A percentile compares a stretch with the other conserved stretches of the same genome.
Evolutionary conservation across 2,888 invertebrate species (phyloP).

Genomic region (Torymus texanus): DNA sequence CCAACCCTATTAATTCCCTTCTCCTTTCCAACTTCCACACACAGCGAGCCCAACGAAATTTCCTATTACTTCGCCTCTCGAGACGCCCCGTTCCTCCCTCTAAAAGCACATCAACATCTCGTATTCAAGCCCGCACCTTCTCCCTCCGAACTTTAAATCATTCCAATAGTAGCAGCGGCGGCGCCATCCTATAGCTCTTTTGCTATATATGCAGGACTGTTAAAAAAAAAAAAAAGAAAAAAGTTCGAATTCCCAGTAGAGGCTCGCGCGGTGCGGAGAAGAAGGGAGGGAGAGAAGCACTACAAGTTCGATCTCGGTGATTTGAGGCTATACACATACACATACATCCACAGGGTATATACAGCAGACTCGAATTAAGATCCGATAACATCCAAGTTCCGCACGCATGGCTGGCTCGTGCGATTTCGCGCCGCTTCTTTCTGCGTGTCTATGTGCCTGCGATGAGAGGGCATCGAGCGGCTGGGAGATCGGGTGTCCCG

Average conservation of each 20-base stretch:
- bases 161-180: conserved; percentile 4
- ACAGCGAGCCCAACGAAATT: too few species aligned
- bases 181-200: background rate
- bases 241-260: conserved; percentile 45
- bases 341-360: too few species aligned
- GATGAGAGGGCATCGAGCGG: conserved; percentile 3
- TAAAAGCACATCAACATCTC: too few species aligned
- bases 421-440: conserved; percentile 35
- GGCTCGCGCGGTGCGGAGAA: background rate
- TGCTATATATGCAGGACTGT: background rate
- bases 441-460: background rate
- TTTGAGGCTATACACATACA: conserved; percentile 36
- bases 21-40: too few species aligned
- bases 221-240: conserved; percentile 38
- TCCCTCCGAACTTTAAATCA: conserved; percentile 24
- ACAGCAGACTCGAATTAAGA: conserved; percentile 53
- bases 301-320: conserved; percentile 48
- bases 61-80: too few species aligned
- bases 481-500: conserved; percentile 34
- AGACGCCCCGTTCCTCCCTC: background rate
- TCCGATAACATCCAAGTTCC: conserved; percentile 54
- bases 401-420: conserved; percentile 37
- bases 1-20: too few species aligned
- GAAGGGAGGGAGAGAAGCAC: conserved; percentile 34
- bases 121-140: too few species aligned